Percentiles rank a stretch among this genome's conserved stretches.
phyloP scores from a whole-genome alignment of 2,888 invertebrate species.

The Xestia c-nigrum region DNA sequence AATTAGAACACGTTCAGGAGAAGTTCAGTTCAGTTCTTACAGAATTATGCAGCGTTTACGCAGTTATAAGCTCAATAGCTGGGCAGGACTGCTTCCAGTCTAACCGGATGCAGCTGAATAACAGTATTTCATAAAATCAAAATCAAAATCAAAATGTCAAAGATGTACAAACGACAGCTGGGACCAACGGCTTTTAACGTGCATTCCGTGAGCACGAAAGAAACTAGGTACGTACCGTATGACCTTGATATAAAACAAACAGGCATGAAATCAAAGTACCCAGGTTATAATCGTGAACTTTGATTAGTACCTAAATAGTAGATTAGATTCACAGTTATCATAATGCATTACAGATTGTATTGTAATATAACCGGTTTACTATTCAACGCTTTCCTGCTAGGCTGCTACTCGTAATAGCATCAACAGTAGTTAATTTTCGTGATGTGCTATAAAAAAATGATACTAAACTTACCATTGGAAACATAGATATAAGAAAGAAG shows the following conservation, averaged over 20 bases:
- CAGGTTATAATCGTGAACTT: slow-evolving; percentile 2
- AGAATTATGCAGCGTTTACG: background rate
- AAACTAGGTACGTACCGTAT: background rate
- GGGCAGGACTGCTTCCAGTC: background rate
- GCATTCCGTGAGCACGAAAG: too few species aligned
- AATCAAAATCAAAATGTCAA: too few species aligned
- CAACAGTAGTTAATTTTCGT: background rate
- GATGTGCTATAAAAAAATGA: too few species aligned
- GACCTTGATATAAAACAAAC: background rate
- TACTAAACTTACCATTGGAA: background rate
- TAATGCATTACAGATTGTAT: slow-evolving; percentile 3
- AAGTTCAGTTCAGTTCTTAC: background rate
- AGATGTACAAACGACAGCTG: too few species aligned
- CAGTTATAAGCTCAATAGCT: background rate
- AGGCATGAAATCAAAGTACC: slow-evolving; percentile 10
- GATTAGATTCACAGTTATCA: slow-evolving; percentile 14
- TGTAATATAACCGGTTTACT: background rate
- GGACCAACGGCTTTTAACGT: too few species aligned
- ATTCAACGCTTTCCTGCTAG: background rate
- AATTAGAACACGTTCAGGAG: background rate
- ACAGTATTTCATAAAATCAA: too few species aligned
- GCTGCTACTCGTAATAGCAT: background rate
- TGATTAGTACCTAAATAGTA: too few species aligned
- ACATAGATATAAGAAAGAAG: background rate
- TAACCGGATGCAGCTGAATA: background rate